phyloP scores from a whole-genome alignment of 2,888 invertebrate genomes.

The Sussaba pulchella region DNA sequence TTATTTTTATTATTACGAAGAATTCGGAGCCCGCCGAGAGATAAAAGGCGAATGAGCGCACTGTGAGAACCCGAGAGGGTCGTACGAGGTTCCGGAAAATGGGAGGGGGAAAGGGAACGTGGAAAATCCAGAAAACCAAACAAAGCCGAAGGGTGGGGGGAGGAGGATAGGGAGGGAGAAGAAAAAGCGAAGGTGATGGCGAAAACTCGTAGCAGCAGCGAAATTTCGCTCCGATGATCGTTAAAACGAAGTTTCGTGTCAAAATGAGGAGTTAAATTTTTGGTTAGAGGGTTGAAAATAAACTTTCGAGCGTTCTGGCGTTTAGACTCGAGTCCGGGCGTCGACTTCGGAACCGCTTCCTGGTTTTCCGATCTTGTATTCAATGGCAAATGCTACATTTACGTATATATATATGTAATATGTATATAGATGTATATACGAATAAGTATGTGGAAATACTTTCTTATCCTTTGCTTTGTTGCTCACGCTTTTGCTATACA shows the following conservation, averaged over 20 bases:
- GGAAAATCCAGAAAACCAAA: no score
- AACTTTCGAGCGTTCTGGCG: constrained; percentile 19
- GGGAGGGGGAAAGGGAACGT: no score
- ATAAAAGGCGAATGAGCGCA: no score
- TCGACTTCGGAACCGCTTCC: constrained; percentile 45
- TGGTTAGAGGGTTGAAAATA: background rate
- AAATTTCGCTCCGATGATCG: no score
- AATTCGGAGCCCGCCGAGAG: no score
- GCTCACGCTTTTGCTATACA: background rate
- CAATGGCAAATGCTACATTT: constrained; percentile 14
- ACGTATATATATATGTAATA: constrained; percentile 8
- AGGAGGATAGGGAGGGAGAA: constrained; percentile 31
- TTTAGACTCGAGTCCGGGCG: constrained; percentile 36
- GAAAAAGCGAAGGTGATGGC: constrained; percentile 24
- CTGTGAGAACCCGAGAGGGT: no score
- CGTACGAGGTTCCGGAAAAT: no score
- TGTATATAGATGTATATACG: constrained; percentile 6
- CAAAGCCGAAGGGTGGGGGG: background rate
- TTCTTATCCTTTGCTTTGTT: constrained; percentile 36
- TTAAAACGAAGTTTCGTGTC: no score
- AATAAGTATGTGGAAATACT: constrained; percentile 20
- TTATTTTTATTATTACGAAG: no score
- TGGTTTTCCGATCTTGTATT: constrained; percentile 1
- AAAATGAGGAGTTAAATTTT: constrained; percentile 33
- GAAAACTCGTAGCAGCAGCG: background rate